These are phyloP conservation scores for Medauroidea extradentata DNA, from an alignment of 1,140 invertebrate species.

Conservation along the genomic window DNA sequence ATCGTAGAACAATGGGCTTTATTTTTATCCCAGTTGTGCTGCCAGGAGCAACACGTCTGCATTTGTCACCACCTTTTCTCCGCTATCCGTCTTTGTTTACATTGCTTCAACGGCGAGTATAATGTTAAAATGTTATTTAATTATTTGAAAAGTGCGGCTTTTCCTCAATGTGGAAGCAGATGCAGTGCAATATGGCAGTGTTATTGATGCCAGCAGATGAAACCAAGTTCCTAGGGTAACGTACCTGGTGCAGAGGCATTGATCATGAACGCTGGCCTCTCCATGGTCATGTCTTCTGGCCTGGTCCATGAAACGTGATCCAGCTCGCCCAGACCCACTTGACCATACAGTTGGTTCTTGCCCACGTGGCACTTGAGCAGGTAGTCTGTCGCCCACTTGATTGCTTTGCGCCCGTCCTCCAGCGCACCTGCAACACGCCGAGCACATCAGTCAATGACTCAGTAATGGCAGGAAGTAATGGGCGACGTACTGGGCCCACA, in stretches of 20 bases:
- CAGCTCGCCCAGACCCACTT: conserved; percentile 25
- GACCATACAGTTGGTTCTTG: conserved; percentile 52
- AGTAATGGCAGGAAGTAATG: no score
- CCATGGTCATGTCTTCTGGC: conserved; percentile 56
- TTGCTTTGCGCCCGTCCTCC: conserved; percentile 40
- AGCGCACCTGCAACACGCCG: no score
- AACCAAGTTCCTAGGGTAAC: background rate
- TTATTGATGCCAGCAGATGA: background rate
- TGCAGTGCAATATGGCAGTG: background rate
- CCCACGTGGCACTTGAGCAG: conserved; percentile 56
- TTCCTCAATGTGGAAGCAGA: background rate
- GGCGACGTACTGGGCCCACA: no score
- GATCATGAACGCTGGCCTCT: conserved; percentile 41
- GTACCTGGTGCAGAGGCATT: background rate
- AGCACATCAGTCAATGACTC: no score
- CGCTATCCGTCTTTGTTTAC: background rate
- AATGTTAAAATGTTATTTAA: background rate
- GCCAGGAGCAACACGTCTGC: no score
- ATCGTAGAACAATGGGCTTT: no score
- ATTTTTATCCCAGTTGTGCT: no score
- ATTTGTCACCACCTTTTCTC: no score
- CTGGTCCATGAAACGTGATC: conserved; percentile 56
- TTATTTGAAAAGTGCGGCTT: background rate
- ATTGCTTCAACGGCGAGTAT: background rate
- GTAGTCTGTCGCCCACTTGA: conserved; percentile 60